Conservation (phyloP, 2,113 vertebrate genomes). For the Ochotona princeps region DNA sequence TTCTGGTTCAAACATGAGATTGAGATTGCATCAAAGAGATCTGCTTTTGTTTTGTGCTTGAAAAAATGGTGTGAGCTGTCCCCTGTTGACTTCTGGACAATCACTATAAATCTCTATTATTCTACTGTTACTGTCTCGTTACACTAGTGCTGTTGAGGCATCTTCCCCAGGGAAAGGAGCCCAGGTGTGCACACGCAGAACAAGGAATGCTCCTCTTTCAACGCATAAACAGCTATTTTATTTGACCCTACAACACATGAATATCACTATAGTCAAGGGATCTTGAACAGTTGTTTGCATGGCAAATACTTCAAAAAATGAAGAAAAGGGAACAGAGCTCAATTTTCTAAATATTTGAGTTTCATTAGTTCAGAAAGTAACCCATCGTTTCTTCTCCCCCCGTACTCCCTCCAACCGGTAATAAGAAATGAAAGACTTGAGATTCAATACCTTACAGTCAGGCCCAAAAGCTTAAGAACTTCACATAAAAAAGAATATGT, state of each 20-base stretch:
- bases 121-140: conserved; percentile 77
- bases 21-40: conserved; percentile 44
- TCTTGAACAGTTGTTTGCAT: conserved; percentile 75
- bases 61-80: conserved; percentile 70
- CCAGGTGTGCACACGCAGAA: conserved; percentile 74
- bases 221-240: conserved; percentile 78
- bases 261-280: conserved; percentile 71
- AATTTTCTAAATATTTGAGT: conserved; percentile 67
- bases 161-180: conserved; percentile 72
- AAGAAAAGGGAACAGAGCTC: conserved; percentile 48
- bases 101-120: conserved; percentile 82
- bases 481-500: conserved; percentile 68
- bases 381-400: conserved; percentile 48
- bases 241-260: conserved; percentile 67
- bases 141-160: conserved; percentile 60
- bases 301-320: conserved; percentile 62
- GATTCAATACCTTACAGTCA: conserved; percentile 25
- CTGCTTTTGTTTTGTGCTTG: conserved; percentile 77
- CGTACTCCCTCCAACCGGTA: background rate
- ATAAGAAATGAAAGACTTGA: conserved; percentile 68
- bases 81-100: conserved; percentile 78
- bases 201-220: conserved; percentile 68
- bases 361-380: conserved; percentile 58
- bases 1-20: conserved; percentile 64
- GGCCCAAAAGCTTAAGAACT: conserved; percentile 64